Percentiles rank a stretch among this genome's conserved stretches.
Conservation (phyloP, 2,113 vertebrate genomes). For the Peromyscus californicus region DNA sequence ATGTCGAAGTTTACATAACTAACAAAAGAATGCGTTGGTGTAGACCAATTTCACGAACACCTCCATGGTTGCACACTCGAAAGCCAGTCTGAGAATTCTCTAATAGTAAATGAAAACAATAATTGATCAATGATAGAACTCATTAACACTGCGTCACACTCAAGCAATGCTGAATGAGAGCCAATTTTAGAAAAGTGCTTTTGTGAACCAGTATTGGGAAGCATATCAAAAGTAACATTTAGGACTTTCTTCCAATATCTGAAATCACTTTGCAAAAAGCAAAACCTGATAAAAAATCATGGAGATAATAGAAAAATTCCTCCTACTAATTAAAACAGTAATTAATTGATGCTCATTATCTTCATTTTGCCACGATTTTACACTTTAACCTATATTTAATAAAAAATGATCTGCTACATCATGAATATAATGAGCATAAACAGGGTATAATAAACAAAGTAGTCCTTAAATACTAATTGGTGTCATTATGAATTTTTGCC, state of each 20-base stretch:
- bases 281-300: constrained; percentile 35
- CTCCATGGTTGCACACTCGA: neutral
- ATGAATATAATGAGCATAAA: neutral
- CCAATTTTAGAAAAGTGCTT: neutral
- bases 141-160: neutral
- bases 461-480: neutral
- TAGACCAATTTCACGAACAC: neutral
- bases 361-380: neutral
- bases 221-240: neutral
- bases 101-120: constrained; percentile 30
- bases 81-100: neutral
- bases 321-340: constrained; percentile 27
- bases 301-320: neutral
- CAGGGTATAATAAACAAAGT: neutral
- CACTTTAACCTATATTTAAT: constrained; percentile 38
- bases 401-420: neutral
- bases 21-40: neutral
- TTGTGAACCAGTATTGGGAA: neutral
- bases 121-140: neutral
- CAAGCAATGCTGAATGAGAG: neutral
- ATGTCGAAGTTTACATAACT: neutral
- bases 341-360: constrained; percentile 31
- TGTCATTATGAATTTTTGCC: neutral
- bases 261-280: neutral
- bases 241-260: neutral